These are phyloP conservation scores for Sesamia nonagrioides DNA, from an alignment of 1,140 invertebrate genomes.

Conservation along the genomic window DNA sequence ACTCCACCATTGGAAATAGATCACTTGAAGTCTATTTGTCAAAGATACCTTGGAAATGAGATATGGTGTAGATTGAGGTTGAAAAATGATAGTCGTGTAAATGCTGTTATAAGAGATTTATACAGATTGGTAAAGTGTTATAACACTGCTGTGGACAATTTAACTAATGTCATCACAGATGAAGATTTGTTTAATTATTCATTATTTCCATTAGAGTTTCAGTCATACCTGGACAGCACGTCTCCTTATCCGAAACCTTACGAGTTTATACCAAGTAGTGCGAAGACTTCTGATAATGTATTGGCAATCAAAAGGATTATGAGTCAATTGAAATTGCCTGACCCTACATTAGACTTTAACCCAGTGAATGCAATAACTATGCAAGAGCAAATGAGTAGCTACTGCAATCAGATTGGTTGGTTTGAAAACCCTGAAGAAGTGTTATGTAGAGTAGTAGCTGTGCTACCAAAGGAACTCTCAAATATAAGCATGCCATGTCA, in stretches of 20 bases:
- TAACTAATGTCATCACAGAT: slow-evolving; percentile 89
- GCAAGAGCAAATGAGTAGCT: slow-evolving; percentile 77
- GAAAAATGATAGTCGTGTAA: slow-evolving; percentile 84
- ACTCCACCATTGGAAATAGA: slow-evolving; percentile 89
- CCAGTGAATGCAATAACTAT: slow-evolving; percentile 67
- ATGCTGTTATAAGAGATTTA: slow-evolving; percentile 86
- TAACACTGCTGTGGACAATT: slow-evolving; percentile 89
- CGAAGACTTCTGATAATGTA: slow-evolving; percentile 74
- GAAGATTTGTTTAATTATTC: slow-evolving; percentile 83
- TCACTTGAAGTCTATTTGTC: slow-evolving; percentile 87
- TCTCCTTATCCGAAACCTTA: slow-evolving; percentile 84
- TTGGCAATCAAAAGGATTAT: slow-evolving; percentile 74
- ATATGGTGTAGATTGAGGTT: slow-evolving; percentile 89
- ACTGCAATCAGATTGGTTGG: slow-evolving; percentile 83
- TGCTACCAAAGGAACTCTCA: slow-evolving; percentile 72
- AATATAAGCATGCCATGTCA: slow-evolving; percentile 68
- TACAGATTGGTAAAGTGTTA: slow-evolving; percentile 89
- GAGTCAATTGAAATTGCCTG: slow-evolving; percentile 76
- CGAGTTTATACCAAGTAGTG: slow-evolving; percentile 81
- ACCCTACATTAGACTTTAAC: slow-evolving; percentile 64
- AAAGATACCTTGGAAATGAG: slow-evolving; percentile 89
- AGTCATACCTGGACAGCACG: slow-evolving; percentile 70
- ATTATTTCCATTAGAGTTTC: slow-evolving; percentile 82
- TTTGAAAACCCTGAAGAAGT: slow-evolving; percentile 80
- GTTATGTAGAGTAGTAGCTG: slow-evolving; percentile 79